Base-by-base conservation (phyloP, 2,888 invertebrate genomes). In the Coelopa pilipes region DNA sequence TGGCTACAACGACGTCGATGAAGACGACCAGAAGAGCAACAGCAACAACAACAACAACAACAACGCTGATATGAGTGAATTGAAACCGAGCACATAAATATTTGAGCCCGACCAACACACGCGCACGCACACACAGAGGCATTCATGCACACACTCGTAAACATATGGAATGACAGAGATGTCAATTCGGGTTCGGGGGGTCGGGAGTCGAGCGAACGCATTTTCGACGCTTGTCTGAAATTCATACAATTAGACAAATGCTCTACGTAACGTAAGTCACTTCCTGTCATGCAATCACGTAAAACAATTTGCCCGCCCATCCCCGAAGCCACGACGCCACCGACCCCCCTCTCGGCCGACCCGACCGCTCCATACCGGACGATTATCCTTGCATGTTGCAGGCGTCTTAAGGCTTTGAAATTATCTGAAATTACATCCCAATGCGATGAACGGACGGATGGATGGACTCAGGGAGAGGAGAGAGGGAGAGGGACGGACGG, bases 341-440 rank as follows among this genome's bases (percentile, higher is more conserved):
- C n/a, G n/a, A n/a, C n/a, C n/a, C n/a, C n/a, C n/a, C n/a, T n/a
- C n/a, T n/a, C 34, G 34, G 7, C 34, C 34, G 34, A 7, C 34
- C 34, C 34, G 4, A 7, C 34, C 34, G 2, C 34, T 7, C 34
- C 34, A 34, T n/a, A n/a, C n/a, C n/a, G n/a, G 34, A n/a, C 57
- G 21, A 62, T 62, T 62, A 62, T 62, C 24, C 60, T 62, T 62
- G 60, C 60, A 62, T 62, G 60, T 62, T 62, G 24, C 60, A 62
- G 24, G 60, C 60, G 24, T 21, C 60, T 62, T 62, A 62, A 62
- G 10, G 15, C 15, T 13, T 11, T 24, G 12, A 62, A 62, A 62
- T 62, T 62, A 62, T 62, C 60, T 62, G 19, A 62, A 62, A 62
- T 62, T 62, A 53, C 53, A 53, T 53, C 53, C 13, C 53, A 53